phyloP scores from a whole-genome alignment of 1,140 invertebrate genomes.

The Drosophila sp. region DNA sequence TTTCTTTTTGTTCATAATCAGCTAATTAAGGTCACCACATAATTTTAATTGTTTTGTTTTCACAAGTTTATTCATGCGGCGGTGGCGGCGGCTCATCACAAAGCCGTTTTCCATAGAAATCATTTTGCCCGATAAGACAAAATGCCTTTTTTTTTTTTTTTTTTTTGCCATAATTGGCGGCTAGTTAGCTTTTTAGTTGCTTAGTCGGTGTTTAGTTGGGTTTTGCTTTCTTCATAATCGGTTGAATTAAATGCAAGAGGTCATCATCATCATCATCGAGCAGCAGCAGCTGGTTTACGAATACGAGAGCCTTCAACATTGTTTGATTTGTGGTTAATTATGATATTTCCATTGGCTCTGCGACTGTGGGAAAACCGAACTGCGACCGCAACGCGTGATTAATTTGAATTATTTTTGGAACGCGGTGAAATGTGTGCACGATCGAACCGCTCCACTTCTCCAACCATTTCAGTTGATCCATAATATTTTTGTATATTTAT shows the following conservation, averaged over 20 bases:
- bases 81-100: conserved; percentile 46
- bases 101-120: conserved; percentile 56
- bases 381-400: conserved; percentile 50
- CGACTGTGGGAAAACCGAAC: conserved; percentile 63
- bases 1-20: conserved; percentile 53
- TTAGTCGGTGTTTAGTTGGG: conserved; percentile 32
- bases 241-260: conserved; percentile 40
- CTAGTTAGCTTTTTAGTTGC: conserved; percentile 69
- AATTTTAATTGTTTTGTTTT: conserved; percentile 68
- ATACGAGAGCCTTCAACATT: conserved; percentile 34
- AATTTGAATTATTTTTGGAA: conserved; percentile 76
- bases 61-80: conserved; percentile 42
- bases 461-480: conserved; percentile 25
- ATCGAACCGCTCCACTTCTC: conserved; percentile 16
- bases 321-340: conserved; percentile 50
- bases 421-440: conserved; percentile 55
- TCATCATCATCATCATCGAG: background rate
- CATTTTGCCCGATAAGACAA: conserved; percentile 53
- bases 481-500: conserved; percentile 44
- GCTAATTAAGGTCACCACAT: conserved; percentile 72
- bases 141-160: conserved; percentile 43
- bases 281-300: background rate
- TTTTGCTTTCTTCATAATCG: conserved; percentile 52
- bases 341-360: conserved; percentile 32
- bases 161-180: conserved; percentile 68